Conservation (phyloP, 2,888 invertebrate genomes). For the Epistrophe grossulariae region DNA sequence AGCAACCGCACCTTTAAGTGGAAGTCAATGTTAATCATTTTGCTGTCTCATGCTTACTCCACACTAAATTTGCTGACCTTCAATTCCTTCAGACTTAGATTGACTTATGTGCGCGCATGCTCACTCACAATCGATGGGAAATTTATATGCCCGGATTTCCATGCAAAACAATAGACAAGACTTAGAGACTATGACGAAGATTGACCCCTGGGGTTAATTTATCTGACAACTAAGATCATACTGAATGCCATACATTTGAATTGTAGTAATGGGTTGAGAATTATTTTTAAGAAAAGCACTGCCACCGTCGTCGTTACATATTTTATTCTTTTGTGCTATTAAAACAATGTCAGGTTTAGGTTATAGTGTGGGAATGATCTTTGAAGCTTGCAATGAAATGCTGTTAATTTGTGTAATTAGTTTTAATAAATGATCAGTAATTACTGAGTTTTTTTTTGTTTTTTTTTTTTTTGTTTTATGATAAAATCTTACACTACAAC, state of each 20-base stretch:
- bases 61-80: slow-evolving; percentile 52
- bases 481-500: slow-evolving; percentile 35
- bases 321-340: slow-evolving; percentile 25
- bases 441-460: slow-evolving; percentile 33
- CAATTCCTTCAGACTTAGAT: slow-evolving; percentile 25
- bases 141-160: slow-evolving; percentile 53
- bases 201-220: slow-evolving; percentile 72
- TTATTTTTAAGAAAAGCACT: neutral
- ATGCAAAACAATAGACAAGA: slow-evolving; percentile 59
- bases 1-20: slow-evolving; percentile 52
- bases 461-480: neutral
- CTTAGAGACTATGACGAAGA: slow-evolving; percentile 66
- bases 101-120: slow-evolving; percentile 50
- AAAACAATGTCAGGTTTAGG: slow-evolving; percentile 39
- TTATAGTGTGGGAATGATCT: slow-evolving; percentile 61
- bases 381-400: slow-evolving; percentile 36
- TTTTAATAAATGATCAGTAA: slow-evolving; percentile 57
- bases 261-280: slow-evolving; percentile 41
- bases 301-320: neutral
- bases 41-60: slow-evolving; percentile 34
- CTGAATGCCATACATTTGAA: slow-evolving; percentile 61
- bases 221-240: slow-evolving; percentile 70
- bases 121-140: slow-evolving; percentile 61
- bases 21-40: slow-evolving; percentile 42
- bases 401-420: slow-evolving; percentile 50